A percentile compares a stretch with the other conserved stretches of the same genome.
Evolutionary conservation across 2,113 vertebrate genomes (phyloP).

Genomic region (Ciconia stormi): DNA sequence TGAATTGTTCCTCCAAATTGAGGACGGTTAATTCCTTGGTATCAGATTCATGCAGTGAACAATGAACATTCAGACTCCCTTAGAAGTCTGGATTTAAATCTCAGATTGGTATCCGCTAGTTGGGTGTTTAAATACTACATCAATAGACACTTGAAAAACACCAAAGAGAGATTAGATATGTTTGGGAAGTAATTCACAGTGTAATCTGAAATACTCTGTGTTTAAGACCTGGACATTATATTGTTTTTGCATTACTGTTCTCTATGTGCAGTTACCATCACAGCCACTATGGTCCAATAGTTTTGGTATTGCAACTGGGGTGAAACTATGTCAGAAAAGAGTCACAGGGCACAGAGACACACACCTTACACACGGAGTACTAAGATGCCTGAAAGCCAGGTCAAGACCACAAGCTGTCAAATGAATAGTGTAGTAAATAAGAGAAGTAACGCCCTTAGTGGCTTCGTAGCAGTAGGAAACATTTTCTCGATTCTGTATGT

Average conservation of each 20-base stretch:
- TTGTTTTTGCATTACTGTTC: neutral
- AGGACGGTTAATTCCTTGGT: neutral
- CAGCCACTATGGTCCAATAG: rapidly evolving
- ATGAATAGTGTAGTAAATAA: neutral
- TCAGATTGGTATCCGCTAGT: neutral
- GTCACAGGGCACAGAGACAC: neutral
- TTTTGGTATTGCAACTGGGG: neutral
- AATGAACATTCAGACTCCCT: neutral
- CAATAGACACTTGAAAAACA: neutral
- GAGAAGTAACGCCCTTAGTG: neutral
- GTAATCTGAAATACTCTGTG: neutral
- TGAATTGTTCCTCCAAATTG: neutral
- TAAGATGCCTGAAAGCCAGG: neutral
- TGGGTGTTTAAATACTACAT: neutral
- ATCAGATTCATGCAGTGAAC: neutral
- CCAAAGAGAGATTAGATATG: neutral
- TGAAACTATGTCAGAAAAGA: neutral
- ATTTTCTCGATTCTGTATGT: neutral
- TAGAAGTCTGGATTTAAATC: neutral
- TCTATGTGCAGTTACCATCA: neutral
- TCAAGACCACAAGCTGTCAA: neutral
- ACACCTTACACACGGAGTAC: neutral
- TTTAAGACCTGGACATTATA: neutral
- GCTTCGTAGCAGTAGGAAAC: neutral
- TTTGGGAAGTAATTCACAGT: neutral